These are phyloP conservation scores for Microcaecilia unicolor DNA, from an alignment of 2,797 vertebrate species.

Conservation along the genomic window DNA sequence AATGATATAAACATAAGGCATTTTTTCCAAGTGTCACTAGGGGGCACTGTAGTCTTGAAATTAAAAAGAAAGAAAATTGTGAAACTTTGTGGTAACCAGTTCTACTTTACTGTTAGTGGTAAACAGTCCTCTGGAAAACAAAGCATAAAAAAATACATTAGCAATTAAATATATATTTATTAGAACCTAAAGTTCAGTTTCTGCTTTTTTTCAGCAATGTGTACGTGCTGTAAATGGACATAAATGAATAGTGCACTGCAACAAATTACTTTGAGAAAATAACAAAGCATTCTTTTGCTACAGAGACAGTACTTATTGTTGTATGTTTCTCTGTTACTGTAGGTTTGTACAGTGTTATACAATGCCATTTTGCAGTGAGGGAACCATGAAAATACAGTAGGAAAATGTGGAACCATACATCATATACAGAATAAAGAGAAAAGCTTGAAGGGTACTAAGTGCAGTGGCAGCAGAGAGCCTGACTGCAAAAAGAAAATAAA, in stretches of 20 bases:
- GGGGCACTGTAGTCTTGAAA: constrained; percentile 48
- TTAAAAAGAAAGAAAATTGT: background rate
- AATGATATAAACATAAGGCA: background rate
- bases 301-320: too few species aligned
- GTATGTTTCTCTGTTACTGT: too few species aligned
- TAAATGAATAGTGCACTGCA: constrained; percentile 25
- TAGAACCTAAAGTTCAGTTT: constrained; percentile 49
- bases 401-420: too few species aligned
- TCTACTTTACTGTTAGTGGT: constrained; percentile 41
- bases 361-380: too few species aligned
- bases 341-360: too few species aligned
- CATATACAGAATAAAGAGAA: too few species aligned
- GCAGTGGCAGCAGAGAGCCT: too few species aligned
- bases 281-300: constrained; percentile 19
- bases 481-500: too few species aligned
- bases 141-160: constrained; percentile 56
- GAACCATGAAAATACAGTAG: too few species aligned
- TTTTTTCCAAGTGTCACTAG: constrained; percentile 25
- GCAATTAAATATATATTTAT: constrained; percentile 66
- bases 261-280: constrained; percentile 14
- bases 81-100: constrained; percentile 14
- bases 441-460: too few species aligned
- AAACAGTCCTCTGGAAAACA: constrained; percentile 54
- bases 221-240: constrained; percentile 41
- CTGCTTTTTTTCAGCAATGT: constrained; percentile 31